Base-by-base conservation (phyloP, 2,797 vertebrate genomes). In the Myripristis jacobus region DNA sequence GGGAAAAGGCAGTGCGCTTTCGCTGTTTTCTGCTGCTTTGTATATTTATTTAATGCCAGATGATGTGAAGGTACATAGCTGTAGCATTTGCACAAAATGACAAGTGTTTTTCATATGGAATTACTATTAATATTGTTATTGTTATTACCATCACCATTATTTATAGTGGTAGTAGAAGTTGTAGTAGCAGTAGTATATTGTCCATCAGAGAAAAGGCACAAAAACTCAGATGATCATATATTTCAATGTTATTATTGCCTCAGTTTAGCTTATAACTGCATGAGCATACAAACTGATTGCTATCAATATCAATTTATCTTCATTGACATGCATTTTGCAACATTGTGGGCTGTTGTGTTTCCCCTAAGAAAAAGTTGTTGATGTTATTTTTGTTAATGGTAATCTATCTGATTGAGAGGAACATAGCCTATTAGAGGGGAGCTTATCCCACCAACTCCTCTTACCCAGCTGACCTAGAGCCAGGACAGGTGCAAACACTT, bases 401-500 rank as follows among this genome's bases (percentile, higher is more conserved):
- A 54, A 66, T 75, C 46, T 53, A 66, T 75, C 46, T 58, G 47
- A 36, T 19, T 54, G 44, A 57, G 62, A 56, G 9, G 4, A 51
- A 16, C 38, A 68, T 13, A 56, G 27, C 59, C 25, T 41, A 71
- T 84, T 68, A 84, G n/a, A 27, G 59, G 19, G 70, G 22, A 50
- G 53, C 50, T 85, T 68, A 84, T 69, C 70, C 65, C 48, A 22
- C 4, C 5, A 6, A 68, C 18, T 2, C 38, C 21, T 24, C 59
- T 73, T 51, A 79, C 8, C 19, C 46, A 69, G 50, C 66, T 82
- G 67, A 83, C 73, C 65, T 36, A 59, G 27, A 54, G 25, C 63
- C 41, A 50, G 36, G 57, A 41, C 60, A 29, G 25, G 10, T 24
- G 9, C 22, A 65, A 3, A 36, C 9, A 54, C 21, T 29, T 67